Evolutionary conservation across 2,888 invertebrate genomes (phyloP), one percentile per base, ranked within the genome.

Genomic region (Drosophila greeni): DNA sequence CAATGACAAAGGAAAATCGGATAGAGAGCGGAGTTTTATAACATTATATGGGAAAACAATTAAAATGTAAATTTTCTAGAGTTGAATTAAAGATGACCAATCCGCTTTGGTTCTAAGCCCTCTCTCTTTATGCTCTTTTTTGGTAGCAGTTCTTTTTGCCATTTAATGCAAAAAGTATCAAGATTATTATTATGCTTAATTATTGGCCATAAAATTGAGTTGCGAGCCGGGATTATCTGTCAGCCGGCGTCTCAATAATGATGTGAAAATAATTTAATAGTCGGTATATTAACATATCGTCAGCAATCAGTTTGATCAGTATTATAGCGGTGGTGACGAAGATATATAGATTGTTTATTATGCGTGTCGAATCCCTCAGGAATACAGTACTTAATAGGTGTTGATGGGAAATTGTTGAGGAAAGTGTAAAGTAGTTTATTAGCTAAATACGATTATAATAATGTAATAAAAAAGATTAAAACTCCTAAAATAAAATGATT

Each of bases 41-140:
- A 40, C 34, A 40, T 58, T 53, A 36, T 52, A 42, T 42, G 39
- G 34, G 23, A 23, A 26, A 42, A 42, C 47, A 48, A 60, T 53
- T 24, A 53, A 59, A 67, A 48, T 60, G 42, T 33, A 42, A 59
- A 53, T 68, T 31, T 36, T 2, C n/a, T 5, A 14, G 18, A 36
- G 16, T 36, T 59, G 47, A 36, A 69, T 68, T 53, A 42, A 40
- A 40, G 36, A 48, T 68, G 51, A 5, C 12, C 33, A 40, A 24
- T 18, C 31, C 20, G 29, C 11, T 36, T 23, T 16, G 1, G 29
- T 8, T 33, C 62, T 47, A 31, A 48, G 23, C 6, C 7, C 0
- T 5, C 14, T 1, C n/a, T n/a, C 5, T 23, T n/a, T n/a, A n/a
- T n/a, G 14, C 20, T 34, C 29, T 1, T 39, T 47, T 3, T 48